Base-by-base conservation (phyloP, 2,797 vertebrate species). In the Mallotus villosus region DNA sequence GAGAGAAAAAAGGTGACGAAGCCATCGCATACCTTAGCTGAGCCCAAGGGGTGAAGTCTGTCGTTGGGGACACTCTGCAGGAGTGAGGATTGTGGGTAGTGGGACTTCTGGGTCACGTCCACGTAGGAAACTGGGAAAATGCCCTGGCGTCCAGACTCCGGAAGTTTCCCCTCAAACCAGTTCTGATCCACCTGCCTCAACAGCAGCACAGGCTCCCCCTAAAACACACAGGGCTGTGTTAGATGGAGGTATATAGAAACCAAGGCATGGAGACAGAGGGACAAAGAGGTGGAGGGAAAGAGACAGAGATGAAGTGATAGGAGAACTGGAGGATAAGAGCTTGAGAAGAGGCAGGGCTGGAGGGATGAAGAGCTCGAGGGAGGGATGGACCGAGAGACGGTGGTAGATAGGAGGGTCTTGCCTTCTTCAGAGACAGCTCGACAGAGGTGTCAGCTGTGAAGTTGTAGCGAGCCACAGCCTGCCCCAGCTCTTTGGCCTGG, bases 71-170 rank as follows among this genome's bases (percentile, higher is more conserved):
- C 92, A 86, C 90, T 94, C 77, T 92, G 92, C 71, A 92, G 90
- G 68, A 92, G 74, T 0, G 91, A 89, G 76, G 88, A 91, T 63
- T 92, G 92, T 0, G 94, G 89, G 69, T 91, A 92, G 41, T 92
- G 93, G 61, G 89, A 89, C 88, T 92, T 95, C 87, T 93, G 95
- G 71, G 93, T 41, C 53, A 95, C 88, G 78, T 95, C 94, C 74
- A 96, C 94, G 8, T 96, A 96, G 77, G 95, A 94, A 74, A 95
- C 91, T 4, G 95, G 95, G 86, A 96, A 96, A 88, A 96, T 96
- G 82, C 95, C 95, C 91, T 95, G 95, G 84, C 92, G 94, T 87
- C 87, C 94, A 80, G 90, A 93, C 72, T 93, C 95, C 67, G 90
- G 88, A 74, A 95, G 91, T 89, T 92, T 94, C 69, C 95, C 95